Percentiles rank a stretch among this genome's conserved stretches.
Evolutionary conservation across 2,113 vertebrate genomes (phyloP).

Genomic region (Trematocara variabile): DNA sequence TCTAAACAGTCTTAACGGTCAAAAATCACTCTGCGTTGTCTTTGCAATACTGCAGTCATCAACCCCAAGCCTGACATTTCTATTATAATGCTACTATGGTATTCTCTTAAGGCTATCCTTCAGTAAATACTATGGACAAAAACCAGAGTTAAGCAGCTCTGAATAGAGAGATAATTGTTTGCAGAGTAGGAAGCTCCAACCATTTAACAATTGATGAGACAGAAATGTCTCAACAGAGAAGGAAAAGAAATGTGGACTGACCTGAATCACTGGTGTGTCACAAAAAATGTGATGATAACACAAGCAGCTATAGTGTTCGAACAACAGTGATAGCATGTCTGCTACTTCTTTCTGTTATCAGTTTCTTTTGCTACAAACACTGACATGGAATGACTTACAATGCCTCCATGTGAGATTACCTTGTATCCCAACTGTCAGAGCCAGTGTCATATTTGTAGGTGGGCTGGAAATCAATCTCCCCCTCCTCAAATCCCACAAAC

Average conservation of each 20-base stretch:
- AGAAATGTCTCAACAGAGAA: not conserved
- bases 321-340: not conserved
- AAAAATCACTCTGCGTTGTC: not conserved
- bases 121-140: not conserved
- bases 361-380: not conserved
- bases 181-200: not conserved
- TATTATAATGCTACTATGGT: not conserved
- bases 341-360: not conserved
- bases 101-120: not conserved
- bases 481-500: conserved; percentile 89
- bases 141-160: not conserved
- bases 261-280: not conserved
- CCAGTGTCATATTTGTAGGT: conserved; percentile 96
- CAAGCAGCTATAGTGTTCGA: not conserved
- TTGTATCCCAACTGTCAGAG: conserved; percentile 93
- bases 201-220: not conserved
- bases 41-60: not conserved
- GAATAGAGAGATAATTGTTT: not conserved
- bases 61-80: accelerated
- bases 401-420: conserved; percentile 68
- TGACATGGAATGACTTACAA: not conserved
- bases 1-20: not conserved
- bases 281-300: not conserved
- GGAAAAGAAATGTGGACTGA: not conserved
- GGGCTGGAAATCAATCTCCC: conserved; percentile 88